A percentile compares a stretch with the other conserved stretches of the same genome.
phyloP scores from a whole-genome alignment of 1,140 invertebrate genomes.

The Tetragonula clypearis region DNA sequence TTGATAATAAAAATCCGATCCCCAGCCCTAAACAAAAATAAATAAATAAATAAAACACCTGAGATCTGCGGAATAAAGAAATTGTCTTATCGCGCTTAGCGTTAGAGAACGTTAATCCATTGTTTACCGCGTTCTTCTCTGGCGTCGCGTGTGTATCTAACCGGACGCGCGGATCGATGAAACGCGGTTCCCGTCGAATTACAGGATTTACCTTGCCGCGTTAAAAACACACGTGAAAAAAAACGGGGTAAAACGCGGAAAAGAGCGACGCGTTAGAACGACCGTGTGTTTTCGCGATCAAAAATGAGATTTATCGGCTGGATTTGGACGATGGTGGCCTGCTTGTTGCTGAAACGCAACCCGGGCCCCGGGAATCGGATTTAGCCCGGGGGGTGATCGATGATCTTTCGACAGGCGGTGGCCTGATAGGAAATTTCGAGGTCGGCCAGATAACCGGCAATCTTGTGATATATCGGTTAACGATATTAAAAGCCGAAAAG shows the following conservation, averaged over 20 bases:
- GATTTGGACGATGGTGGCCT: background rate
- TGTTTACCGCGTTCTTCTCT: background rate
- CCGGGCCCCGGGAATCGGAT: slow-evolving; percentile 30
- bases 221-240: background rate
- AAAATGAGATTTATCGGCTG: slow-evolving; percentile 20
- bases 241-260: background rate
- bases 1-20: no score
- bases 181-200: slow-evolving; percentile 1
- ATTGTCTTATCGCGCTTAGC: no score
- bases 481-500: slow-evolving; percentile 76
- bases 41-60: no score
- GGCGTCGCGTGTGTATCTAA: background rate
- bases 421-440: slow-evolving; percentile 69
- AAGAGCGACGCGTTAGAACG: background rate
- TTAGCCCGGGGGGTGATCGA: slow-evolving; percentile 61
- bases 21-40: no score
- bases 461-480: slow-evolving; percentile 75
- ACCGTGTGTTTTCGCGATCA: slow-evolving; percentile 23
- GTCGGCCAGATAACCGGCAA: slow-evolving; percentile 67
- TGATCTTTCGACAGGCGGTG: slow-evolving; percentile 69
- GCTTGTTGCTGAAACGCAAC: background rate
- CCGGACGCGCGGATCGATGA: background rate
- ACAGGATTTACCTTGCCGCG: background rate
- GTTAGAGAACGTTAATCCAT: background rate
- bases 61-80: no score